phyloP scores from a whole-genome alignment of 2,113 vertebrate genomes.

The Microtus montanus region DNA sequence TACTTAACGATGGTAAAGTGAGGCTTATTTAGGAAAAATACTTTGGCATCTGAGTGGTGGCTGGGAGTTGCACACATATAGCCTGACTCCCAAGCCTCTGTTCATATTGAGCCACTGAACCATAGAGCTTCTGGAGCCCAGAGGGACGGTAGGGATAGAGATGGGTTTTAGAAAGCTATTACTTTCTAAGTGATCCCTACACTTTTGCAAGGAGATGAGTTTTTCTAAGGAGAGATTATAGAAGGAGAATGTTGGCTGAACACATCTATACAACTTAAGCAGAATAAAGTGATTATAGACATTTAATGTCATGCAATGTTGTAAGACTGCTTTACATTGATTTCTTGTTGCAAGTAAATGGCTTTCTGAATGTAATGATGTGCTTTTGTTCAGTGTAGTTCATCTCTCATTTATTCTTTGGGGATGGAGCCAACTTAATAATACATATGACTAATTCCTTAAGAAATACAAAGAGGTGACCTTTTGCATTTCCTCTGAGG shows the following conservation, averaged over 20 bases:
- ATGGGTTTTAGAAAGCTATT: slow-evolving; percentile 65
- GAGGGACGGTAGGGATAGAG: slow-evolving; percentile 17
- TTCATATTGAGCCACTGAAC: neutral
- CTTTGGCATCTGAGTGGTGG: neutral
- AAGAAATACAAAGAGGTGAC: slow-evolving; percentile 53
- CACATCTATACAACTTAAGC: slow-evolving; percentile 62
- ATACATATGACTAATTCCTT: slow-evolving; percentile 66
- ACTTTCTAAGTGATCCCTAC: slow-evolving; percentile 58
- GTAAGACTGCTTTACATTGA: slow-evolving; percentile 75
- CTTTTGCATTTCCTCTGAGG: slow-evolving; percentile 52
- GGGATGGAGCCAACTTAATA: slow-evolving; percentile 80
- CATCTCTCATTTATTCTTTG: slow-evolving; percentile 80
- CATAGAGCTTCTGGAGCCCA: neutral
- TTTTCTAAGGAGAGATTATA: slow-evolving; percentile 64
- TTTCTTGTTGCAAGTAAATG: slow-evolving; percentile 71
- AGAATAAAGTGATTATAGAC: slow-evolving; percentile 78
- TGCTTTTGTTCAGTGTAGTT: slow-evolving; percentile 66
- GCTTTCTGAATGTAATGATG: slow-evolving; percentile 71
- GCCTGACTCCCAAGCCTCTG: neutral
- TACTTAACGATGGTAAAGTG: slow-evolving; percentile 22
- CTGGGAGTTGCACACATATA: neutral
- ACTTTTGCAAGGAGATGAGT: slow-evolving; percentile 63
- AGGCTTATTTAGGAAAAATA: slow-evolving; percentile 45
- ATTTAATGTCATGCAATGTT: slow-evolving; percentile 64
- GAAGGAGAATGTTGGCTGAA: slow-evolving; percentile 52